These are phyloP conservation scores for Cryptocheilus praepositus DNA, from an alignment of 2,888 invertebrate genomes.

Conservation along the genomic window DNA sequence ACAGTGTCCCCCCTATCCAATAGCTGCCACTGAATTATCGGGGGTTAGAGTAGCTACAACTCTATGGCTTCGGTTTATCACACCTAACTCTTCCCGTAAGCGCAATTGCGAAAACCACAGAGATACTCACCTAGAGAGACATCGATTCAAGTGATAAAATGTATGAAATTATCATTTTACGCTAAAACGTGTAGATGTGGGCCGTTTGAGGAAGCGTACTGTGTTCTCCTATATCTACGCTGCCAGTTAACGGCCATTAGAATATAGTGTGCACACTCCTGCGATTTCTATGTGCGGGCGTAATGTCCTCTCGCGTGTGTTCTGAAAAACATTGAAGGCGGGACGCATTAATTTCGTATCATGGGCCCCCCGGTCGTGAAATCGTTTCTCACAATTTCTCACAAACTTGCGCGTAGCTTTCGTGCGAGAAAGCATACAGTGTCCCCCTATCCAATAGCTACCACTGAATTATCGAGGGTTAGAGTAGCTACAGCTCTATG, in stretches of 20 bases:
- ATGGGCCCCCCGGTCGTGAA: slow-evolving; percentile 6
- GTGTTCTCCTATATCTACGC: no score
- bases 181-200: no score
- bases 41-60: neutral
- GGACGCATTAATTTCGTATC: slow-evolving; percentile 23
- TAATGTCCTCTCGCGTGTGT: neutral
- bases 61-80: no score
- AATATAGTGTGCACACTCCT: slow-evolving; percentile 53
- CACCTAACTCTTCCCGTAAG: no score
- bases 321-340: slow-evolving; percentile 7
- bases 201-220: no score
- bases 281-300: slow-evolving; percentile 4
- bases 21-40: neutral
- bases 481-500: no score
- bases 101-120: no score
- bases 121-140: no score
- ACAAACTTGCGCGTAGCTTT: neutral
- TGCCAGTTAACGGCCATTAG: slow-evolving; percentile 55
- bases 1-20: neutral
- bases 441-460: neutral
- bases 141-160: no score
- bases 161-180: no score
- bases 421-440: neutral
- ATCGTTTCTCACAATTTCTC: slow-evolving; percentile 4
- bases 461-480: neutral